Base-by-base conservation (phyloP, 2,888 invertebrate genomes). In the Cotesia congregata region DNA sequence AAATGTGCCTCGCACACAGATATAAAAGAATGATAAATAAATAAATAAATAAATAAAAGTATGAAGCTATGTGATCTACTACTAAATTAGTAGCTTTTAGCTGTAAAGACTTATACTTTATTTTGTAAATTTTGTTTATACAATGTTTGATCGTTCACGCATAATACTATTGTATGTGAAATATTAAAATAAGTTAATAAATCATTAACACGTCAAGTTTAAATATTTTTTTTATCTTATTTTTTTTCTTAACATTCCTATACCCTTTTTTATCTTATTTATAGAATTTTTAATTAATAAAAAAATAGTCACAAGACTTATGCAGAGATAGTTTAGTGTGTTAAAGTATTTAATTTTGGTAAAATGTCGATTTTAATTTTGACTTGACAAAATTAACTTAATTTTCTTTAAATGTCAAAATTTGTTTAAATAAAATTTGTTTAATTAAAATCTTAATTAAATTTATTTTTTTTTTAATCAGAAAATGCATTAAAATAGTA, bases 41-140 rank as follows among this genome's bases (percentile, higher is more conserved):
- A 79, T 78, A 80, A 79, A 80, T 67, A 67, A 67, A 39, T 67
- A 61, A 62, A 82, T 80, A 85, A 83, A 86, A 87, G 87, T 88
- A 88, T 88, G 85, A 89, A 89, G 88, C 87, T 88, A 89, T 89
- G 89, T 89, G 89, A 89, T 89, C 88, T 86, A 80, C 79, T 79
- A 82, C 80, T 80, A 88, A 4, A 50, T 86, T 89, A 89, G 88
- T 89, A 89, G 89, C 89, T 89, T 88, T 88, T 88, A 88, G 89
- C 86, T 88, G 88, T 89, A 88, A 89, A 89, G 88, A 89, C 88
- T 88, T 88, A 88, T 88, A 88, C 88, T 88, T 89, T 88, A 88
- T 89, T 89, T 89, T 89, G 89, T 89, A 89, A 89, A 89, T 89
- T 89, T 89, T 89, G 89, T 89, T 89, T 89, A 89, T 89, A 89